A percentile compares a stretch with the other conserved stretches of the same genome.
phyloP scores from a whole-genome alignment of 2,113 vertebrate genomes.

The human region GRCh38 chrX:105580501-105581000 shows the following conservation, averaged over 20 bases:
- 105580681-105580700: constrained; percentile 3
- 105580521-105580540: not conserved
- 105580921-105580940: constrained; percentile 6
- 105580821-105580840: not conserved
- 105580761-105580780: not conserved
- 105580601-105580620: not conserved
- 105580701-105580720: not conserved
- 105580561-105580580: not conserved
- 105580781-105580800: not conserved
- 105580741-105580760: not conserved
- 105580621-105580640: constrained; percentile 23
- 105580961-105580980: not conserved
- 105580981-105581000: constrained; percentile 37
- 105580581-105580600: not conserved
- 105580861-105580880: not conserved
- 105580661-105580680: constrained; percentile 10
- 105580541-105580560: not conserved
- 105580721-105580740: not conserved
- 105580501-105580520: not conserved
- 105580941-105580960: not conserved
- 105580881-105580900: not conserved
- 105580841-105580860: constrained; percentile 24
- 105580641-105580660: not conserved
- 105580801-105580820: not conserved
- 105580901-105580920: not conserved